These are phyloP conservation scores for Vanacampus margaritifer DNA, from an alignment of 2,113 vertebrate genomes.

Conservation along the genomic window DNA sequence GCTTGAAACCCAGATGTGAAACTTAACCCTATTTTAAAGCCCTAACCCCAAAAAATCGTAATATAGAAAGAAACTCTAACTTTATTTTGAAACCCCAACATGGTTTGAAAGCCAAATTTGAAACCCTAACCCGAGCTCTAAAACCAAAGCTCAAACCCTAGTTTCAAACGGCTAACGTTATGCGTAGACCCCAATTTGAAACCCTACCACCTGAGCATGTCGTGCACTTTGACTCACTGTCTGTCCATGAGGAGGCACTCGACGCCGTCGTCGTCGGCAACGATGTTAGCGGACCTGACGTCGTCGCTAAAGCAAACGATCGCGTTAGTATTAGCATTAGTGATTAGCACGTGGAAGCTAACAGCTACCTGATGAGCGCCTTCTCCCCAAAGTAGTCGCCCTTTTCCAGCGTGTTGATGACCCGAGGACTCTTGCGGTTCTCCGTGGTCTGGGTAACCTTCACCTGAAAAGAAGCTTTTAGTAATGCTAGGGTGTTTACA, in stretches of 20 bases:
- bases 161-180: background rate
- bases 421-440: slow-evolving; percentile 75
- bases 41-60: too few relatives aligned
- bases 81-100: too few relatives aligned
- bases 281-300: slow-evolving; percentile 88
- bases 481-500: background rate
- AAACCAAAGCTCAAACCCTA: too few relatives aligned
- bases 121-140: too few relatives aligned
- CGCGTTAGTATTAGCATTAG: background rate
- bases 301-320: slow-evolving; percentile 76
- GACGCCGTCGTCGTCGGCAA: slow-evolving; percentile 82
- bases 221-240: slow-evolving; percentile 81
- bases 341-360: background rate
- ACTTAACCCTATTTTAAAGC: too few relatives aligned
- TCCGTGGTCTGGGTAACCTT: slow-evolving; percentile 86
- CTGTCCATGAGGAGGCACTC: slow-evolving; percentile 88
- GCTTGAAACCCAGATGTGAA: too few relatives aligned
- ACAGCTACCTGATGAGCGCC: slow-evolving; percentile 85
- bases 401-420: slow-evolving; percentile 85
- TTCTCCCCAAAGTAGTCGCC: slow-evolving; percentile 95
- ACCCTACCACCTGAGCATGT: background rate
- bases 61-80: too few relatives aligned
- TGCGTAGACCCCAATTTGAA: background rate
- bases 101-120: too few relatives aligned
- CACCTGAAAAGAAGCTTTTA: slow-evolving; percentile 67